Conservation (phyloP, 2,797 vertebrate species). For the Xiphorhynchus erythropygius region DNA sequence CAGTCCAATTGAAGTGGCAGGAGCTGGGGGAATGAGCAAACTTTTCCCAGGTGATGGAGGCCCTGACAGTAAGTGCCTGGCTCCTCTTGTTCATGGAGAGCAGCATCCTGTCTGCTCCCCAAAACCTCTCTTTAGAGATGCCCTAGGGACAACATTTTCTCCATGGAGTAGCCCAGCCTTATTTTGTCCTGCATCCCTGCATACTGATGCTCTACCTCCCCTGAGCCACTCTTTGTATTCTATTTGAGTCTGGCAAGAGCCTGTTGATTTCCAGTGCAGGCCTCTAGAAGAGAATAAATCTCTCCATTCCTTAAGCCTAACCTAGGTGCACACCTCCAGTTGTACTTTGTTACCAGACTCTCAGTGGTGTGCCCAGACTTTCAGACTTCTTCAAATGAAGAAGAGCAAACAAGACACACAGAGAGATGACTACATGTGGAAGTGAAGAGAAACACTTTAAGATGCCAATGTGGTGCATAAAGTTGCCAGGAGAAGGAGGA, state of each 20-base stretch:
- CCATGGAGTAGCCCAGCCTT: not conserved
- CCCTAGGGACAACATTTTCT: not conserved
- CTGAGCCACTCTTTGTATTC: not conserved
- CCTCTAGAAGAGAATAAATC: not conserved
- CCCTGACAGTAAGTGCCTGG: not conserved
- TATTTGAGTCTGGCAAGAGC: not conserved
- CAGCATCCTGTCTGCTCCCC: not conserved
- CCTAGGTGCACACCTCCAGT: not conserved
- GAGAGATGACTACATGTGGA: not conserved
- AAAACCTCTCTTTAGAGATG: not conserved
- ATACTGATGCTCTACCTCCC: not conserved
- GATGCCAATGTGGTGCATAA: not conserved
- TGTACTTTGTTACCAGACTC: not conserved
- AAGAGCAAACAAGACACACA: not conserved
- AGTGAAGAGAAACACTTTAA: not conserved
- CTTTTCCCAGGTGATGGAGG: not conserved
- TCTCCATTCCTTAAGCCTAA: not conserved
- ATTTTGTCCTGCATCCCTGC: not conserved
- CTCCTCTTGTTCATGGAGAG: fast-evolving
- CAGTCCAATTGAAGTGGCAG: slow-evolving; percentile 73
- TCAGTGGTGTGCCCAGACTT: not conserved
- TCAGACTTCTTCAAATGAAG: not conserved
- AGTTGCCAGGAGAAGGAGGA: not conserved
- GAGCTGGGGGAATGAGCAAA: not conserved
- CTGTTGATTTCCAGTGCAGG: not conserved